Conservation (phyloP, 2,888 invertebrate genomes). For the Dioctria linearis region DNA sequence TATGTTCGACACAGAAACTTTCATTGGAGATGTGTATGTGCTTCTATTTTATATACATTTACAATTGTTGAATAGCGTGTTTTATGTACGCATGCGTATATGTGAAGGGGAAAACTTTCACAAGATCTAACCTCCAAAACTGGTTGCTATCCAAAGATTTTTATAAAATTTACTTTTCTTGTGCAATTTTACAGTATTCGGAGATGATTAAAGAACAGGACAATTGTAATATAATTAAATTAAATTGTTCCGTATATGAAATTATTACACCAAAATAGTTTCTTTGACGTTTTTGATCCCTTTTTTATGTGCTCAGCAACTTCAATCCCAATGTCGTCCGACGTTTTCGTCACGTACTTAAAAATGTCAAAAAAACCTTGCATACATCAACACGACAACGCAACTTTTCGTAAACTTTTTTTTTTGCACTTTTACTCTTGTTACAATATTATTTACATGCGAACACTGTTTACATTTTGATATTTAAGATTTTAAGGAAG, state of each 20-base stretch:
- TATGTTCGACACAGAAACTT: conserved; percentile 26
- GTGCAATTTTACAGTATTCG: not conserved
- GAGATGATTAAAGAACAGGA: not conserved
- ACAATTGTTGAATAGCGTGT: not conserved
- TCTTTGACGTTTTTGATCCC: conserved; percentile 31
- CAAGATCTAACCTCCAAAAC: conserved; percentile 45
- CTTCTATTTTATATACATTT: too few relatives aligned
- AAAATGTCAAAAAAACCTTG: conserved; percentile 51
- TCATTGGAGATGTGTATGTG: conserved; percentile 16
- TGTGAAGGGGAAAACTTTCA: conserved; percentile 46
- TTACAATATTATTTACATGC: not conserved
- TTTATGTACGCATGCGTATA: not conserved
- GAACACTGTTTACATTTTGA: conserved; percentile 38
- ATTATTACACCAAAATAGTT: not conserved
- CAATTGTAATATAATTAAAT: not conserved
- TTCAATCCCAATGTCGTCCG: not conserved
- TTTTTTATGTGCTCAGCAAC: not conserved
- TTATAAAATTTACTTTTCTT: conserved; percentile 20
- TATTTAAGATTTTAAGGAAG: too few relatives aligned
- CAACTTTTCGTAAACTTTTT: not conserved
- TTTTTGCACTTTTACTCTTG: conserved; percentile 1
- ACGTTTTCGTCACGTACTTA: conserved; percentile 28
- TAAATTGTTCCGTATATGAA: too few relatives aligned
- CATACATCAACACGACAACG: conserved; percentile 15
- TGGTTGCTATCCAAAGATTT: not conserved